Evolutionary conservation across 2,113 vertebrate genomes (phyloP).

Genomic region (Dicrurus megarhynchus): DNA sequence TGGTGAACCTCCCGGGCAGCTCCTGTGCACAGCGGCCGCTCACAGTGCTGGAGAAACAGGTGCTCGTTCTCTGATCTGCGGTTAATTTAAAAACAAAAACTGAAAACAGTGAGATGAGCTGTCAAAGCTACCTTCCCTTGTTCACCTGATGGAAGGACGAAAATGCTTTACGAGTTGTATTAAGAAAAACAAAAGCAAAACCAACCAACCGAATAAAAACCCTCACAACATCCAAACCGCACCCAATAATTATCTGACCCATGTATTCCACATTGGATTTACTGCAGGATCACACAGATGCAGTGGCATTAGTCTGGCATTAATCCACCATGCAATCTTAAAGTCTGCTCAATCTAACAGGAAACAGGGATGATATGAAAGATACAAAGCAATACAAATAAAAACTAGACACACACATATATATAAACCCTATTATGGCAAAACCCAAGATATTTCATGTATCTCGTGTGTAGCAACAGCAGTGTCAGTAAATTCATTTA

Average conservation of each 20-base stretch:
- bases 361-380: neutral
- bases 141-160: neutral
- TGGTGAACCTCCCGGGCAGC: conserved; percentile 84
- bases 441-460: neutral
- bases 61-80: conserved; percentile 87
- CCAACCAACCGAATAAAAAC: accelerated
- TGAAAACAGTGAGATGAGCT: neutral
- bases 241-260: neutral
- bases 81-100: neutral
- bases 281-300: neutral
- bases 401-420: neutral
- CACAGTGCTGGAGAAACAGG: conserved; percentile 84
- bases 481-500: neutral
- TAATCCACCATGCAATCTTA: neutral
- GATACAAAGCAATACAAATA: neutral
- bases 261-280: accelerated
- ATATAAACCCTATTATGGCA: neutral
- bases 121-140: neutral
- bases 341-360: neutral
- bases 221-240: neutral
- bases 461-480: neutral
- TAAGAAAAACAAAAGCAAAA: neutral
- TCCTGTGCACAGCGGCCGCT: conserved; percentile 88
- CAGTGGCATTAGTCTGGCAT: neutral
- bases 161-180: neutral